Conservation (phyloP, 2,797 vertebrate species). For the Acanthornis magna region DNA sequence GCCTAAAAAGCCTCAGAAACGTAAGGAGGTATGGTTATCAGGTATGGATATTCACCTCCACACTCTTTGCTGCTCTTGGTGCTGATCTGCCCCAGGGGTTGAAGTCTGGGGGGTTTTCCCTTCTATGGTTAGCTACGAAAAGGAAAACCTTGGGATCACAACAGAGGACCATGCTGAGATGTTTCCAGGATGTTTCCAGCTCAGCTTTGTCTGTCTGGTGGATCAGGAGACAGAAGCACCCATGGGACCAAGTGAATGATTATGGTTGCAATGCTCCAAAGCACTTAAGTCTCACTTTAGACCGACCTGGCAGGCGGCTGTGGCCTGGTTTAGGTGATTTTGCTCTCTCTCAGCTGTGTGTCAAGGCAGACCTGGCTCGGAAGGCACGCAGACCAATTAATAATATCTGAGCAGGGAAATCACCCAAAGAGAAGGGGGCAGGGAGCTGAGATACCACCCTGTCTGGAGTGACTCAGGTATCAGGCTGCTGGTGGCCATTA, state of each 20-base stretch:
- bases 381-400: not conserved
- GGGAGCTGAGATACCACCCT: not conserved
- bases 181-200: not conserved
- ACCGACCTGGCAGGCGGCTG: not conserved
- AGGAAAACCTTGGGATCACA: not conserved
- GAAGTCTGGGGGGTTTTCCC: not conserved
- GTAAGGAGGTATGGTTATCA: not conserved
- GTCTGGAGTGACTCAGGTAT: not conserved
- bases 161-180: not conserved
- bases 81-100: not conserved
- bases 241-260: rapidly evolving
- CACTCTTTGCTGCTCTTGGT: rapidly evolving
- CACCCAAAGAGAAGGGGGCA: not conserved
- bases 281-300: not conserved
- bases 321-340: not conserved
- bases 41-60: not conserved
- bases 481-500: not conserved
- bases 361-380: not conserved
- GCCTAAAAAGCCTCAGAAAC: not conserved
- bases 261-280: not conserved
- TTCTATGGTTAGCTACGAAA: not conserved
- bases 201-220: not conserved
- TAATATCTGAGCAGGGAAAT: not conserved
- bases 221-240: not conserved
- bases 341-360: not conserved